Evolutionary conservation across 1,140 invertebrate genomes (phyloP), one percentile per base, ranked within the genome.

Genomic region (Drosophila nikananu): DNA sequence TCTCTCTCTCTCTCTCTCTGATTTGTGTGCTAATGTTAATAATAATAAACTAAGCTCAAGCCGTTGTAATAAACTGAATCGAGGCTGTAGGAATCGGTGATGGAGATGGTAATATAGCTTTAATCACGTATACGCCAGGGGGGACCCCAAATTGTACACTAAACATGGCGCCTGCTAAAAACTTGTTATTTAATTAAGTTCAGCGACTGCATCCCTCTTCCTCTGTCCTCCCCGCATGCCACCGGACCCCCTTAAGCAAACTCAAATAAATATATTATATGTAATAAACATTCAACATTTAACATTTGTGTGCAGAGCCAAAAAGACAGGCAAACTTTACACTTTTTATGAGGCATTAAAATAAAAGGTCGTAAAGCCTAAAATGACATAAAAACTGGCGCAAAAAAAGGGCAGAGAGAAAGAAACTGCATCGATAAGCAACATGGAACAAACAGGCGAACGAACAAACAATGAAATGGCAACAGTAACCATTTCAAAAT

Each of bases 311-410:
- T 74, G 51, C 67, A 81, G 9, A 55, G 48, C 44, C 21, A 42
- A 42, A 30, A 42, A 42, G 37, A 64, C 30, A 58, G 52, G 32
- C 60, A 81, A 84, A 77, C 58, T 83, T 82, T 86, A 65, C 71
- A 73, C 27, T 35, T 80, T 86, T 87, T 86, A 87, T 68, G 84
- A 89, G 51, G 64, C 84, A 86, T 83, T 83, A 89, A 86, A 86
- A 77, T 66, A 66, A 80, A 74, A 70, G 64, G 21, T 74, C 83
- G 70, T 86, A 83, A 86, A 86, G 73, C 62, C 48, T 35, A 25
- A 48, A 74, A 42, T 37, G 52, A 30, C 35, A 71, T 37, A 44
- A 51, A 62, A 71, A 35, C 7, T 25, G 27, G 42, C 13, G 12
- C n/a, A n/a, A 25, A 21, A 46, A 52, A 55, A 60, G 46, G 6